Evolutionary conservation across 2,113 vertebrate genomes (phyloP), one percentile per base, ranked within the genome.

Genomic region (Albula glossodonta): DNA sequence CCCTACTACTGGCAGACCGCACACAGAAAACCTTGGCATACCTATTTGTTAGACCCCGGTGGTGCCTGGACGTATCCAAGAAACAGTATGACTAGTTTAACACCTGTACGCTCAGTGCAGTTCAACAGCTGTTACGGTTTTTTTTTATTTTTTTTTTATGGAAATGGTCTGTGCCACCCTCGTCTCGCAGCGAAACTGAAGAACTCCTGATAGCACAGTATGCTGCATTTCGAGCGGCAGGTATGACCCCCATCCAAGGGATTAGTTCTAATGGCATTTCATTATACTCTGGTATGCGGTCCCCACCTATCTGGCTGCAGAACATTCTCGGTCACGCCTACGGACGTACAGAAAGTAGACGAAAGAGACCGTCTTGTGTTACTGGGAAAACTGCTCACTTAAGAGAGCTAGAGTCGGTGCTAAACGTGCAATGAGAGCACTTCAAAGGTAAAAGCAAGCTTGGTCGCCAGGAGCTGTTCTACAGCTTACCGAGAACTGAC

Each of bases 211-310:
- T 51, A 15, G n/a, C 63, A 49, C 15, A 10, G 41, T 70, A 19
- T 70, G 49, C 17, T 31, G 57, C 2, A 17, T 66, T 22, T 3
- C 15, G 7, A 49, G 50, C 82, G 70, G 48, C 60, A 83, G 56
- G 22, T 9, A 83, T 6, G 70, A 83, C 51, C 49, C 50, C 63
- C 49, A 13, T 70, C 41, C 70, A 12, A 49, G 41, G 63, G 57
- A 70, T 83, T 83, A 83, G 63, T 74, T 56, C 60, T 9, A 70
- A 49, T 70, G 60, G 22, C 51, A 83, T 83, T 83, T 83, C 48
- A 70, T 51, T 83, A 41, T 83, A 49, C 57, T 57, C 41, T 83
- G 82, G 82, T 51, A 74, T 74, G 57, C 25, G 22, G 10, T 83
- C 53, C 53, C 81, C 12, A 57, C 81, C 56, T 63, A 17, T 53